Evolutionary conservation across 2,888 invertebrate genomes (phyloP).

Genomic region (Embidobia sp.): DNA sequence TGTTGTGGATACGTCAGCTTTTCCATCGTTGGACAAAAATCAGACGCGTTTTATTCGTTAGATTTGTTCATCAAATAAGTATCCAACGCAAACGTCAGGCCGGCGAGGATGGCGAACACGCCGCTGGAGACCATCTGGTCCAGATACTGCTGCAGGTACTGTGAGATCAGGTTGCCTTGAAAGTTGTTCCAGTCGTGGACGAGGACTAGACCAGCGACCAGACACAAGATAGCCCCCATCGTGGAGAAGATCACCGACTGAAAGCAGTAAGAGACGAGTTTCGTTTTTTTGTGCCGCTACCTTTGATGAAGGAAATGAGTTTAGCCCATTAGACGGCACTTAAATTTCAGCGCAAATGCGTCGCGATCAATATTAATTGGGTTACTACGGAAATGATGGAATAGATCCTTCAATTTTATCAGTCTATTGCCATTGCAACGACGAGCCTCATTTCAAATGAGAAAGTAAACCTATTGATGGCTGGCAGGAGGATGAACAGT

Average conservation of each 20-base stretch:
- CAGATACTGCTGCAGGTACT: constrained; percentile 84
- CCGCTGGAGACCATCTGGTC: constrained; percentile 86
- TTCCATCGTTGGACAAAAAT: no score
- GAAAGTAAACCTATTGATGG: no score
- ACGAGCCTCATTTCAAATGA: no score
- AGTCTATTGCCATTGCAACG: no score
- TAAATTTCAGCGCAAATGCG: not conserved
- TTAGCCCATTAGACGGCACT: constrained; percentile 4
- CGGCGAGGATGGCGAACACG: constrained; percentile 85
- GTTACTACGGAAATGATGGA: no score
- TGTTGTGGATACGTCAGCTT: no score
- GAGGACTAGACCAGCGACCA: constrained; percentile 86
- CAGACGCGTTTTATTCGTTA: no score
- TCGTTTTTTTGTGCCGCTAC: no score
- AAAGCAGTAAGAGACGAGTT: constrained; percentile 52
- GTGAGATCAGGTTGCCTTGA: constrained; percentile 80
- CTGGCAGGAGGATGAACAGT: no score
- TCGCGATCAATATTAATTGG: constrained; percentile 7
- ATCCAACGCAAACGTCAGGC: constrained; percentile 85
- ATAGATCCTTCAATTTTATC: no score
- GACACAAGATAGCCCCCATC: constrained; percentile 84
- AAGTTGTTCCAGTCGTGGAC: constrained; percentile 81
- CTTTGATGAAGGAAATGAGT: constrained; percentile 5
- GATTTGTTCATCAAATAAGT: constrained; percentile 83
- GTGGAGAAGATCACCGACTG: constrained; percentile 84